These are phyloP conservation scores for Varanus komodoensis DNA, from an alignment of 2,113 vertebrate species.

Conservation along the genomic window DNA sequence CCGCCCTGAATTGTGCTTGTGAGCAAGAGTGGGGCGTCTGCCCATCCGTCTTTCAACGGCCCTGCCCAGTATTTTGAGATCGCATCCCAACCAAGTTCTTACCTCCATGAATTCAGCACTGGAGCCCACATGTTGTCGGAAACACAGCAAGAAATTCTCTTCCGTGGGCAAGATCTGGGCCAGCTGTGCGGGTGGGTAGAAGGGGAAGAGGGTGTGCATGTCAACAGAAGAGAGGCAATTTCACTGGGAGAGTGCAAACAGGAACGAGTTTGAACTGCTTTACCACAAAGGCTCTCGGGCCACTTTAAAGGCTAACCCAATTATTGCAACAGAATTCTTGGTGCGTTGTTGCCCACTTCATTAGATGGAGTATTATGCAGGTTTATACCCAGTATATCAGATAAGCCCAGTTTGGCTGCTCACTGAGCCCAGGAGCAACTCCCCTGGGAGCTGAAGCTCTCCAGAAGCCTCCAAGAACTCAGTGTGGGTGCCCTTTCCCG, in stretches of 20 bases:
- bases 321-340: no score
- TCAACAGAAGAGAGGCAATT: not conserved
- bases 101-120: slow-evolving; percentile 95
- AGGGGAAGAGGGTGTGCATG: not conserved
- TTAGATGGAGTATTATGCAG: no score
- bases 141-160: slow-evolving; percentile 96
- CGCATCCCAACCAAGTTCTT: slow-evolving; percentile 60
- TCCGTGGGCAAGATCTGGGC: slow-evolving; percentile 97
- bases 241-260: not conserved
- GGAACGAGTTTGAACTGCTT: no score
- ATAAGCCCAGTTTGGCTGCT: no score
- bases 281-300: no score
- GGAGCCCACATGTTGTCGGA: slow-evolving; percentile 94
- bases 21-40: not conserved
- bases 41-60: not conserved
- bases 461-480: no score
- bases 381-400: no score
- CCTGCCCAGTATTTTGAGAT: not conserved
- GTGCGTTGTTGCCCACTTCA: no score
- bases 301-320: no score
- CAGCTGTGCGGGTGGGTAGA: slow-evolving; percentile 75
- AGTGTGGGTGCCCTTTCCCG: not conserved
- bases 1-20: not conserved
- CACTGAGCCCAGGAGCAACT: no score
- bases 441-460: no score